phyloP scores from a whole-genome alignment of 2,888 invertebrate species.

The Graphium colonna region DNA sequence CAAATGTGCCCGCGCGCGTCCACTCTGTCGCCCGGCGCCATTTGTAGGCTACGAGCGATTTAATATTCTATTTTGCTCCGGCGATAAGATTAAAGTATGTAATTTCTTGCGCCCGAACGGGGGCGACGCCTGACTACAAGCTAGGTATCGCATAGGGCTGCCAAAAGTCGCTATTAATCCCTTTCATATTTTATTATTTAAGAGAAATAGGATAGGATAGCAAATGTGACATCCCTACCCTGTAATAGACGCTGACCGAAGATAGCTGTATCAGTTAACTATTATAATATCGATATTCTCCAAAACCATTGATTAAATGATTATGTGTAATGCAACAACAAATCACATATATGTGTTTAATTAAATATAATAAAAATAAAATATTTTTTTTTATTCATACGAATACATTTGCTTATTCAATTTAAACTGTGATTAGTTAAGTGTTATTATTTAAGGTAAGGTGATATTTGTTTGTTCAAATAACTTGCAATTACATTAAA shows the following conservation, averaged over 20 bases:
- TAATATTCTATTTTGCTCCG: constrained; percentile 77
- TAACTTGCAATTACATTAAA: too few relatives aligned
- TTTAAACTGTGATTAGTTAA: neutral
- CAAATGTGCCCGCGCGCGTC: constrained; percentile 54
- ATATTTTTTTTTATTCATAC: neutral
- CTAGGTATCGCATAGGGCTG: constrained; percentile 54
- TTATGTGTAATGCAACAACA: too few relatives aligned
- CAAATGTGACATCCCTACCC: too few relatives aligned
- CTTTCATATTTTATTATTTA: too few relatives aligned
- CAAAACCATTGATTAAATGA: too few relatives aligned
- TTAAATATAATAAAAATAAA: neutral
- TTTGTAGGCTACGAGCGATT: constrained; percentile 66
- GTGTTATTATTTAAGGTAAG: too few relatives aligned
- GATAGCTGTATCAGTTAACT: too few relatives aligned
- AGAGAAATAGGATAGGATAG: neutral
- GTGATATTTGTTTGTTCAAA: too few relatives aligned
- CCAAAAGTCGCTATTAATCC: neutral
- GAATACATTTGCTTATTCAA: too few relatives aligned
- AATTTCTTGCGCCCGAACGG: constrained; percentile 71
- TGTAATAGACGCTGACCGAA: too few relatives aligned
- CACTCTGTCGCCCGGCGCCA: constrained; percentile 64
- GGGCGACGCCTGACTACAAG: constrained; percentile 41
- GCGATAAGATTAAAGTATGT: constrained; percentile 79
- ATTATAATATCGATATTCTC: too few relatives aligned
- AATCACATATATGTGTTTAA: too few relatives aligned